Evolutionary conservation across 2,888 invertebrate genomes (phyloP).

Genomic region (Nemotelus nigrinus): DNA sequence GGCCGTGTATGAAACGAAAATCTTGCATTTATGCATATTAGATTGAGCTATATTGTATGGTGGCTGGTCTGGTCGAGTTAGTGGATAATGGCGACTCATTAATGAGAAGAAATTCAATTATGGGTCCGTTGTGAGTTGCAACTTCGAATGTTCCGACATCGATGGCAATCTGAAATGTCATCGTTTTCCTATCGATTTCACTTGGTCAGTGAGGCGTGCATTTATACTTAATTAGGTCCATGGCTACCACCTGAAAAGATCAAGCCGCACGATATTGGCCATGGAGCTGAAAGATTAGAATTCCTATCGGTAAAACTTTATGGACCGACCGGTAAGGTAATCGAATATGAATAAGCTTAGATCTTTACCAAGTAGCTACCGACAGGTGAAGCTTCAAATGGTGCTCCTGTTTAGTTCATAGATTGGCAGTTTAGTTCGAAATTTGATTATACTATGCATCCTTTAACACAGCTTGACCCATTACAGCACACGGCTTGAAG

Average conservation of each 20-base stretch:
- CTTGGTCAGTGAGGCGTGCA: not conserved
- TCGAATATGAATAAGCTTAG: no score
- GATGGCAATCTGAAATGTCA: conserved; percentile 1
- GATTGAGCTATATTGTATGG: not conserved
- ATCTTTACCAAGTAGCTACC: no score
- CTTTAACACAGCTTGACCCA: no score
- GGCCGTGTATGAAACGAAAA: not conserved
- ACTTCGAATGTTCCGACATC: not conserved
- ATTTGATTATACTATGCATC: no score
- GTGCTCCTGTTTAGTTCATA: no score
- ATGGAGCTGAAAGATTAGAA: not conserved
- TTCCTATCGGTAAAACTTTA: no score
- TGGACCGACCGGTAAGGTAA: no score
- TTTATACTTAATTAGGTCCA: conserved; percentile 22
- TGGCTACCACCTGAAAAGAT: not conserved
- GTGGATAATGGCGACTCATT: not conserved
- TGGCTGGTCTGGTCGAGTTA: not conserved
- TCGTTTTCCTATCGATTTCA: not conserved
- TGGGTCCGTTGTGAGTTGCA: not conserved
- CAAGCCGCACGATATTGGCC: not conserved
- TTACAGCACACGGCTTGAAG: no score
- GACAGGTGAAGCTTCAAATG: no score
- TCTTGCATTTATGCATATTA: conserved; percentile 35
- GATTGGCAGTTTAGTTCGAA: no score
- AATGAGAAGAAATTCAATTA: not conserved